Conservation (phyloP, 1,140 invertebrate species). For the Helicoverpa zea region DNA sequence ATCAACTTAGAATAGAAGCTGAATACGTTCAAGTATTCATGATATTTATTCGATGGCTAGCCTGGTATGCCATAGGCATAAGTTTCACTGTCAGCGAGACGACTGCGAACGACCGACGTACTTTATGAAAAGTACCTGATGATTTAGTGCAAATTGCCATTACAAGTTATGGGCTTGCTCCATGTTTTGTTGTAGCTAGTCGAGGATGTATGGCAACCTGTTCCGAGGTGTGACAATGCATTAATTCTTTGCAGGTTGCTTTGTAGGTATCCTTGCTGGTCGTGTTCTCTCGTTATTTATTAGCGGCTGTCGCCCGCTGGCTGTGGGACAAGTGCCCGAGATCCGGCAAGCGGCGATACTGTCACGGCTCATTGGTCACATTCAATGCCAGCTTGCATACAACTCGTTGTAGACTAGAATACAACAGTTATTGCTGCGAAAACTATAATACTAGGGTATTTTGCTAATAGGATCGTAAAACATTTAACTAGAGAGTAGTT, state of each 20-base stretch:
- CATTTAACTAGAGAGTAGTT: neutral
- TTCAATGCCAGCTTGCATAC: conserved; percentile 40
- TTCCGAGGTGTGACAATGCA: conserved; percentile 25
- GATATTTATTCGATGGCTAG: conserved; percentile 27
- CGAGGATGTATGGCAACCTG: neutral
- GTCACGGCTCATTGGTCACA: conserved; percentile 59
- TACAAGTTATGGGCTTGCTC: neutral
- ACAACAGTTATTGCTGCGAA: neutral
- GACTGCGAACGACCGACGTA: neutral
- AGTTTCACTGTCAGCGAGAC: conserved; percentile 2
- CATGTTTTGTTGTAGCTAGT: neutral
- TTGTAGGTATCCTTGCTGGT: conserved; percentile 22
- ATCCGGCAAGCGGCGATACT: conserved; percentile 42
- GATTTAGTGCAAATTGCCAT: neutral
- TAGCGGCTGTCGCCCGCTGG: conserved; percentile 2
- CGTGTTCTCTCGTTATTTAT: conserved; percentile 11
- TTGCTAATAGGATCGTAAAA: neutral
- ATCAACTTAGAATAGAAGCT: conserved; percentile 23
- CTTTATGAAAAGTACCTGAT: conserved; percentile 2
- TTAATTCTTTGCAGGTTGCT: conserved; percentile 24
- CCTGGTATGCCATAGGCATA: conserved; percentile 13
- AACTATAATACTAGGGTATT: neutral
- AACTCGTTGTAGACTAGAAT: conserved; percentile 7
- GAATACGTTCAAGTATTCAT: conserved; percentile 16
- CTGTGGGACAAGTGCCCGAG: conserved; percentile 15